Base-by-base conservation (phyloP, 2,888 invertebrate species). In the Fragum sueziense region DNA sequence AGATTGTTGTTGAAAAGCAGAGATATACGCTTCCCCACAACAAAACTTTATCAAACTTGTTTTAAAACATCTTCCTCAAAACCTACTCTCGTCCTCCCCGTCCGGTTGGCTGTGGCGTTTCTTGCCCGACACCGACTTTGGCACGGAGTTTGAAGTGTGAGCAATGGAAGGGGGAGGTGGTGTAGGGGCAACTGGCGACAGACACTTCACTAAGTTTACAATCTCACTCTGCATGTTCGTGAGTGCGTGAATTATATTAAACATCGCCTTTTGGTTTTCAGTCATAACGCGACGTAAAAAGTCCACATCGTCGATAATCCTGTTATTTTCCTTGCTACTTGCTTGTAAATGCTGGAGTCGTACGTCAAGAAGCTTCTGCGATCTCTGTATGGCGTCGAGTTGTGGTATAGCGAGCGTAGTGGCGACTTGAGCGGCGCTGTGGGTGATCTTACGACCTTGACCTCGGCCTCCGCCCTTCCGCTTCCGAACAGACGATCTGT, bases 211-310 rank as follows among this genome's bases (percentile, higher is more conserved):
- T 51, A 91, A 79, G 76, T 87, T 88, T 9, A 90, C 90, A 29
- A 92, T 92, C 82, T 92, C 92, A 52, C 91, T 91, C 82, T 93
- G 93, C 76, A 93, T 92, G 73, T 92, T 92, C 47, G 90, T 85
- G 67, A 93, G 86, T 22, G 92, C 93, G 41, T 91, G 91, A 22
- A 93, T 91, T 25, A 93, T 91, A 71, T 92, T 92, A 70, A 88
- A 90, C 84, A 93, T 86, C 9, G 93, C 93, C 80, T 93, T 93
- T 76, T 93, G 93, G 83, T 93, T 93, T 84, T 93, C 93, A 1
- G 91, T 90, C 91, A 93, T 92, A 54, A 93, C 88, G 6, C 89
- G 86, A 14, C 93, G 86, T 33, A 93, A 88, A 84, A 93, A 93
- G 59, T 93, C 93, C 1, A 93, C 90, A 76, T 93, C 92, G 82